Percentiles rank a stretch among this genome's conserved stretches.
Evolutionary conservation across 2,888 invertebrate genomes (phyloP).

Genomic region (Automeris io): DNA sequence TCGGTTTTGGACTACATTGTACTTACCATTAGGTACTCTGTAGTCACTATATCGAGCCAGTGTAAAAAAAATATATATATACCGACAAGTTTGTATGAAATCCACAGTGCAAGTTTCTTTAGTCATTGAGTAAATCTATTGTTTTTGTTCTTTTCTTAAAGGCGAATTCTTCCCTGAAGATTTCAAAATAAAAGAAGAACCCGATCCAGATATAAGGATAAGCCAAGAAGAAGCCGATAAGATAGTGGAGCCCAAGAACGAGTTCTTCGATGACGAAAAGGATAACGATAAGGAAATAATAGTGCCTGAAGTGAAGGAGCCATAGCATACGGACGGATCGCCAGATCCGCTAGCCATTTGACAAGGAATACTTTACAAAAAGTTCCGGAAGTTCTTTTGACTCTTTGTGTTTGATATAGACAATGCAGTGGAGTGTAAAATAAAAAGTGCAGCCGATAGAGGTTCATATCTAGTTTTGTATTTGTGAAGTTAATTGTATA

Average conservation of each 20-base stretch:
- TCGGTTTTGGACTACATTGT: too few species aligned
- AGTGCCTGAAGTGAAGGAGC: slow-evolving; percentile 55
- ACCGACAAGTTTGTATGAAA: too few species aligned
- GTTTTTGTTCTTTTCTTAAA: slow-evolving; percentile 24
- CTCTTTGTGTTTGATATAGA: slow-evolving; percentile 9
- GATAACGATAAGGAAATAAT: slow-evolving; percentile 90
- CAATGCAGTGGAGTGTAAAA: too few species aligned
- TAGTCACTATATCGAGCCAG: too few species aligned
- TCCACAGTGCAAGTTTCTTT: too few species aligned
- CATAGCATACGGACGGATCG: slow-evolving; percentile 56
- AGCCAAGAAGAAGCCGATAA: slow-evolving; percentile 88
- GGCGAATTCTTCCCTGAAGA: slow-evolving; percentile 86
- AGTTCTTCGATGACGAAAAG: slow-evolving; percentile 93
- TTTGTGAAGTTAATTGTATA: too few species aligned
- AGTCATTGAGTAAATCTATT: too few species aligned
- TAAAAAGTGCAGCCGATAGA: too few species aligned
- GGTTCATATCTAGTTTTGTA: too few species aligned
- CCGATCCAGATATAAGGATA: slow-evolving; percentile 88
- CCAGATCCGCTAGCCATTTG: slow-evolving; percentile 50
- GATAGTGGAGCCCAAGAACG: slow-evolving; percentile 88
- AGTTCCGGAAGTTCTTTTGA: slow-evolving; percentile 30
- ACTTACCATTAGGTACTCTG: too few species aligned
- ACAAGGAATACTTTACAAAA: slow-evolving; percentile 33
- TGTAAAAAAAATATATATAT: too few species aligned
- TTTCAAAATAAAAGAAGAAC: slow-evolving; percentile 84